Evolutionary conservation across 2,113 vertebrate genomes (phyloP).

Genomic region (Hippocampus barbouri): DNA sequence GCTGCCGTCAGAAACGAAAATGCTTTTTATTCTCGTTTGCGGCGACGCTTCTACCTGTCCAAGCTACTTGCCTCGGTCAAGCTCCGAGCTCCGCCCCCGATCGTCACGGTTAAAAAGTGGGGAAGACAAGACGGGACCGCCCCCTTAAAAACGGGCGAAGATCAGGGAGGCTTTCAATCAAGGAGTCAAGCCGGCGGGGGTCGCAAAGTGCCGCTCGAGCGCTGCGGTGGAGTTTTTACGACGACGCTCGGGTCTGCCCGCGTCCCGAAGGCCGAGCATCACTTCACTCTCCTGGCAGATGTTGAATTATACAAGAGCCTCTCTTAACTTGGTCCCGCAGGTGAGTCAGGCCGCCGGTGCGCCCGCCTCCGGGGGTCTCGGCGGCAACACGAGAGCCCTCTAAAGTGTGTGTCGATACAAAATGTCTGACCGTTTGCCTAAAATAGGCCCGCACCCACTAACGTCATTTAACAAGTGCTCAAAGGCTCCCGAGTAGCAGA

Average conservation of each 20-base stretch:
- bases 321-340: slow-evolving; percentile 55
- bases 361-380: slow-evolving; percentile 56
- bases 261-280: slow-evolving; percentile 35
- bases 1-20: too few relatives aligned
- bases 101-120: too few relatives aligned
- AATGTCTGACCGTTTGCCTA: slow-evolving; percentile 4
- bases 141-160: too few relatives aligned
- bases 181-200: too few relatives aligned
- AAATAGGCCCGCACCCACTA: slow-evolving; percentile 51
- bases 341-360: slow-evolving; percentile 46
- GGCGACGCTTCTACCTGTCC: too few relatives aligned
- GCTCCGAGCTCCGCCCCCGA: too few relatives aligned
- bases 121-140: too few relatives aligned
- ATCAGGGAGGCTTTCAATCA: too few relatives aligned
- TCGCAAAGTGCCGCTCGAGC: too few relatives aligned
- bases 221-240: neutral
- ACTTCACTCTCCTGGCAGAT: slow-evolving; percentile 49
- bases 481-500: slow-evolving; percentile 46
- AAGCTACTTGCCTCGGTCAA: too few relatives aligned
- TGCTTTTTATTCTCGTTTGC: too few relatives aligned
- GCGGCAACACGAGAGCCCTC: slow-evolving; percentile 29
- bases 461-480: slow-evolving; percentile 46
- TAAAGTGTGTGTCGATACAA: neutral
- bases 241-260: slow-evolving; percentile 36
- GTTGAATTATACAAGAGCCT: slow-evolving; percentile 67